Evolutionary conservation across 2,797 vertebrate species (phyloP).

Genomic region (Hephaestus fuliginosus): DNA sequence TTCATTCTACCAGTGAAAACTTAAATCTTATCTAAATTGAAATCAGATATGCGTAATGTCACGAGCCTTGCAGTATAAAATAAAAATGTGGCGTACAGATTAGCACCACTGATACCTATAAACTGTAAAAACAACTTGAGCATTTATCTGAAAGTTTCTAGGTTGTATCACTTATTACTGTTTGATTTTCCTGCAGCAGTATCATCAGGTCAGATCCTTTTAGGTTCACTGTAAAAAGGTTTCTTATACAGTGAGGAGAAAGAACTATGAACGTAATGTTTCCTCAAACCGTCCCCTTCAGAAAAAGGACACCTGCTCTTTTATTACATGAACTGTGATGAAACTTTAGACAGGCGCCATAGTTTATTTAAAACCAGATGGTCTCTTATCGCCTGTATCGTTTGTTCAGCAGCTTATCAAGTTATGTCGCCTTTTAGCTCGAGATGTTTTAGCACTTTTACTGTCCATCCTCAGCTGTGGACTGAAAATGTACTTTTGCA

Average conservation of each 20-base stretch:
- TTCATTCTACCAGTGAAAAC: background rate
- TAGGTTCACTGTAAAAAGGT: too few relatives aligned
- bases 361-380: slow-evolving; percentile 32
- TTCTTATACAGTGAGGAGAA: background rate
- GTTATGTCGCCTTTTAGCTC: too few relatives aligned
- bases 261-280: background rate
- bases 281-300: background rate
- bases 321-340: slow-evolving; percentile 27
- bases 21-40: background rate
- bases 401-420: background rate
- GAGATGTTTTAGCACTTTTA: background rate
- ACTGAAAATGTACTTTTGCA: background rate
- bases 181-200: background rate
- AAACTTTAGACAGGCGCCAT: slow-evolving; percentile 21
- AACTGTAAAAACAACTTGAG: background rate
- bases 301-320: slow-evolving; percentile 34
- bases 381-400: background rate
- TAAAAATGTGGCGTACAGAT: background rate
- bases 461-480: background rate
- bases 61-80: background rate
- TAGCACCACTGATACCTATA: background rate
- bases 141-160: background rate
- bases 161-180: background rate
- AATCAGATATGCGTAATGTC: background rate
- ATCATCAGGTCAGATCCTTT: background rate